These are phyloP conservation scores for Sigmodon hispidus DNA, from an alignment of 2,113 vertebrate genomes.

Conservation along the genomic window DNA sequence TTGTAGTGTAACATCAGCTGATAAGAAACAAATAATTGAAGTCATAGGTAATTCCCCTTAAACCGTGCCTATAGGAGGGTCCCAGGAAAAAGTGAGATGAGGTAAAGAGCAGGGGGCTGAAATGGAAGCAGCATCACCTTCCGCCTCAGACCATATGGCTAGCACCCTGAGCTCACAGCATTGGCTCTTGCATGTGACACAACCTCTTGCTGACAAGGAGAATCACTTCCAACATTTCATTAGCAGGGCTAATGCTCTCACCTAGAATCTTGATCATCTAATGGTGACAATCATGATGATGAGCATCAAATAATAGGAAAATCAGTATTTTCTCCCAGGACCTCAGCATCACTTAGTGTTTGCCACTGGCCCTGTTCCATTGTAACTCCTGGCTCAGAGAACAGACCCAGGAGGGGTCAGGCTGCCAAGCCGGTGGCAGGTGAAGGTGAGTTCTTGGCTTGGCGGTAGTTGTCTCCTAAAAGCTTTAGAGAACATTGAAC, in stretches of 20 bases:
- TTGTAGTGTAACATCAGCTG: conserved; percentile 94
- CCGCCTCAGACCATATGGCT: conserved; percentile 45
- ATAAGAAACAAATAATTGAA: conserved; percentile 93
- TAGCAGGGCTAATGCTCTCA: neutral
- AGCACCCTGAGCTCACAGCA: neutral
- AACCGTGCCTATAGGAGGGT: conserved; percentile 80
- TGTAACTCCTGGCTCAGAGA: conserved; percentile 43
- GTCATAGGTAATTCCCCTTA: conserved; percentile 89
- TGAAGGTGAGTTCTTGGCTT: conserved; percentile 40
- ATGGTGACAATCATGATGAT: neutral
- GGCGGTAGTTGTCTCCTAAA: conserved; percentile 55
- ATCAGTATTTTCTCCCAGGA: neutral
- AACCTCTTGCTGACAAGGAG: neutral
- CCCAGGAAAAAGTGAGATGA: conserved; percentile 73
- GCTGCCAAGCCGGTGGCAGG: conserved; percentile 50
- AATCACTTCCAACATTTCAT: neutral
- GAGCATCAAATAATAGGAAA: neutral
- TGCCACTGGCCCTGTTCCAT: fast-evolving
- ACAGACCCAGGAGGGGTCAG: conserved; percentile 54
- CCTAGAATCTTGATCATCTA: neutral
- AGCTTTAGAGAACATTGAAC: conserved; percentile 63
- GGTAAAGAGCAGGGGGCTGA: conserved; percentile 74
- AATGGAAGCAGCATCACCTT: conserved; percentile 68
- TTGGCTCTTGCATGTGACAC: no score
- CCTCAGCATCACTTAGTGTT: neutral